A percentile compares a stretch with the other conserved stretches of the same genome.
phyloP scores from a whole-genome alignment of 2,113 vertebrate species.

The Equus przewalskii region DNA sequence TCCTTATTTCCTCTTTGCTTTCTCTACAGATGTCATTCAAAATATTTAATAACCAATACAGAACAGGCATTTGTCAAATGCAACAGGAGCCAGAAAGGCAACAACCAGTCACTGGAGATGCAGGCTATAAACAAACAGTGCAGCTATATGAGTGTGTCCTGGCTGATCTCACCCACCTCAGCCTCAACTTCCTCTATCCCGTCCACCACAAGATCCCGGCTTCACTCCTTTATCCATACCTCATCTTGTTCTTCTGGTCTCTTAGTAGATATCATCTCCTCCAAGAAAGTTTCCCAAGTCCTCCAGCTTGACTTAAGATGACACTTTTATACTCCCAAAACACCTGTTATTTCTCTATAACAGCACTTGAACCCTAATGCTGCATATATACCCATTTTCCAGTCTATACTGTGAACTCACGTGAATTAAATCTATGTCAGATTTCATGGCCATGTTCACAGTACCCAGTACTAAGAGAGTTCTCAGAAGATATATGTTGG shows the following conservation, averaged over 20 bases:
- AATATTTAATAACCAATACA: neutral
- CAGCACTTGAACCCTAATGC: neutral
- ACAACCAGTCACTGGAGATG: neutral
- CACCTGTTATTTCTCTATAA: neutral
- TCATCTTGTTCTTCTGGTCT: neutral
- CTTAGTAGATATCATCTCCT: neutral
- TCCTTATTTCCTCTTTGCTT: neutral
- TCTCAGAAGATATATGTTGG: neutral
- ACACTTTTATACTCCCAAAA: neutral
- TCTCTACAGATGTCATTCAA: neutral
- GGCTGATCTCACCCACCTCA: neutral
- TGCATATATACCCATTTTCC: neutral
- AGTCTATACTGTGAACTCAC: accelerated
- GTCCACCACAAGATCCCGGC: neutral
- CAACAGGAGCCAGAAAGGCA: too few relatives aligned
- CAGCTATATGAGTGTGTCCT: accelerated
- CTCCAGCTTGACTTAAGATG: neutral
- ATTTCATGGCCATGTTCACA: neutral
- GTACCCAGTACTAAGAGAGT: neutral
- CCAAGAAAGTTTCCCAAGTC: neutral
- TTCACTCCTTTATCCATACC: neutral
- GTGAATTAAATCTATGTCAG: neutral
- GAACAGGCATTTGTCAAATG: neutral
- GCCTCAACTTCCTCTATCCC: neutral
- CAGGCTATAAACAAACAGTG: neutral